These are phyloP conservation scores for Lasioglossum zephyrum DNA, from an alignment of 2,888 invertebrate genomes.

Conservation along the genomic window DNA sequence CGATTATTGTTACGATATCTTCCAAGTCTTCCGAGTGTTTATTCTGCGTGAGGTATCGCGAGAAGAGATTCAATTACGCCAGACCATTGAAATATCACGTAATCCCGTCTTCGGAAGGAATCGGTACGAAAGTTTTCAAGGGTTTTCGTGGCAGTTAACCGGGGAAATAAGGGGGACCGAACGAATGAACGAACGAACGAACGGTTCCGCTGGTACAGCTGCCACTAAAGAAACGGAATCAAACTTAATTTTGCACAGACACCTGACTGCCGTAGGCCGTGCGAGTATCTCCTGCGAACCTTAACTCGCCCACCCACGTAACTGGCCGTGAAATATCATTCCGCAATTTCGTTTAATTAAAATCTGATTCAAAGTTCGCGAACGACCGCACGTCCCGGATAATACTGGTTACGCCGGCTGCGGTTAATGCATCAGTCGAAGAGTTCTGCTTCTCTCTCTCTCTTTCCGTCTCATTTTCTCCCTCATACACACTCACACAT, in stretches of 20 bases:
- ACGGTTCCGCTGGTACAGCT: slow-evolving; percentile 57
- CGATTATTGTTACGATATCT: slow-evolving; percentile 17
- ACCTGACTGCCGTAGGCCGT: slow-evolving; percentile 64
- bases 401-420: slow-evolving; percentile 78
- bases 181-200: slow-evolving; percentile 19
- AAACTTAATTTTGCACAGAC: slow-evolving; percentile 69
- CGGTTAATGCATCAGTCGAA: slow-evolving; percentile 83
- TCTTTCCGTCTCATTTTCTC: slow-evolving; percentile 19
- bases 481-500: background rate
- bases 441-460: slow-evolving; percentile 68
- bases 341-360: slow-evolving; percentile 84
- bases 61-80: slow-evolving; percentile 47
- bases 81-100: slow-evolving; percentile 43
- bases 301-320: slow-evolving; percentile 49
- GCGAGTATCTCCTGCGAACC: slow-evolving; percentile 44
- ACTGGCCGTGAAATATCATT: slow-evolving; percentile 80
- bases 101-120: slow-evolving; percentile 42
- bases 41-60: slow-evolving; percentile 24
- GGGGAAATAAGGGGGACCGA: slow-evolving; percentile 28
- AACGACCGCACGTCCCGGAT: slow-evolving; percentile 64
- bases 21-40: slow-evolving; percentile 33
- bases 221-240: slow-evolving; percentile 65
- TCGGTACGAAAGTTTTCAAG: slow-evolving; percentile 54
- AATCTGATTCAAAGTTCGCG: slow-evolving; percentile 82
- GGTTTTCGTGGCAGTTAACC: slow-evolving; percentile 43